Evolutionary conservation across 2,113 vertebrate species (phyloP).

Genomic region (Notothenia rossii): DNA sequence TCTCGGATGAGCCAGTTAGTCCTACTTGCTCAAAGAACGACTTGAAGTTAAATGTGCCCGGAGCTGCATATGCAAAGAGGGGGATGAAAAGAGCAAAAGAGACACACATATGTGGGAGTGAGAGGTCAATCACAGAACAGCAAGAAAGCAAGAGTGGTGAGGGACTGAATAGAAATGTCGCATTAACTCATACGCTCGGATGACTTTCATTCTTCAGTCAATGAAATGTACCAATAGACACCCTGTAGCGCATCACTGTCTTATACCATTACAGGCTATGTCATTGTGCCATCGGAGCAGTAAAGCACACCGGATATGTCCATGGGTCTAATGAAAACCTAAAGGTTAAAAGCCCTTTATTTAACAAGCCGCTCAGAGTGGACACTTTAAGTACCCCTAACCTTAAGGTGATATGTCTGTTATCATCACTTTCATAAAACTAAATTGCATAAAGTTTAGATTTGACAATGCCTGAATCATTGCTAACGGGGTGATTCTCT

Average conservation of each 20-base stretch:
- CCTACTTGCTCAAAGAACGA: slow-evolving; percentile 83
- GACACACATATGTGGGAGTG: slow-evolving; percentile 49
- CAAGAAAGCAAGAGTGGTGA: slow-evolving; percentile 37
- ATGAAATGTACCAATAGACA: slow-evolving; percentile 74
- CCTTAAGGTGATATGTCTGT: background rate
- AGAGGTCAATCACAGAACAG: slow-evolving; percentile 57
- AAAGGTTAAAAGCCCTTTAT: slow-evolving; percentile 44
- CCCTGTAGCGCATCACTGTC: slow-evolving; percentile 54
- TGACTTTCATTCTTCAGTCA: slow-evolving; percentile 67
- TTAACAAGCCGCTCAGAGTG: background rate
- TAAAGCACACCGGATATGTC: slow-evolving; percentile 41
- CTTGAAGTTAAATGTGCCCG: slow-evolving; percentile 81
- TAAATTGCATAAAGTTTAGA: background rate
- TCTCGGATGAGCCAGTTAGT: slow-evolving; percentile 67
- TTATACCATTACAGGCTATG: slow-evolving; percentile 30
- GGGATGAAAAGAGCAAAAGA: slow-evolving; percentile 25
- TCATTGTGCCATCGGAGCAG: slow-evolving; percentile 54
- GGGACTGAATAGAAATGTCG: slow-evolving; percentile 65
- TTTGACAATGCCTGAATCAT: slow-evolving; percentile 24
- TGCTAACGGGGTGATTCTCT: background rate
- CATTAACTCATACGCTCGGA: slow-evolving; percentile 69
- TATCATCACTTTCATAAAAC: background rate
- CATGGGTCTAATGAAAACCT: slow-evolving; percentile 35
- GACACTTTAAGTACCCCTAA: background rate
- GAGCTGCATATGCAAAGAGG: slow-evolving; percentile 61